Evolutionary conservation across 2,797 vertebrate genomes (phyloP), one percentile per base, ranked within the genome.

Genomic region (Melanotaenia boesemani): DNA sequence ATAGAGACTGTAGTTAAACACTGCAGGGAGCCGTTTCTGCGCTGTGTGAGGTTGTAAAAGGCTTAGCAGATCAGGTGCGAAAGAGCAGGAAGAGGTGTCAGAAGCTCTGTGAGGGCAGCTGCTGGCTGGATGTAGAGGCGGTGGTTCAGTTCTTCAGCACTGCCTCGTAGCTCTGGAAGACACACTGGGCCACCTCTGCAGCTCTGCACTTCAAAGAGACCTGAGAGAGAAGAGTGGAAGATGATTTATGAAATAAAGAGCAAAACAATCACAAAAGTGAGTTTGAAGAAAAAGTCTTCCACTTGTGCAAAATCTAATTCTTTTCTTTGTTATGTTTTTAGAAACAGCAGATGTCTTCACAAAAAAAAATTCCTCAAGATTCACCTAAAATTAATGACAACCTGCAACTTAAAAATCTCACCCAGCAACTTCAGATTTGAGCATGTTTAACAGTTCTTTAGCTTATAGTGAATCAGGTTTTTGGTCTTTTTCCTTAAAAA

Each of bases 141-240:
- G 18, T 32, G 22, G 30, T 72, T 99, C 90, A 99, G 93, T 98
- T 99, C 95, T 97, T 98, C 94, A 99, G 94, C 84, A 97, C 95
- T 4, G 95, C 92, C 88, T 99, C 97, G 0, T 97, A 97, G 90
- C 95, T 95, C 92, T 98, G 97, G 95, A 93, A 96, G 76, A 99
- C 83, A 16, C 95, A 96, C 91, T 96, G 97, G 75, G 95, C 95
- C 55, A 99, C 97, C 80, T 99, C 98, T 0, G 96, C 95, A 0
- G 97, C 98, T 86, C 97, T 94, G 86, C 98, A 98, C 89, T 97
- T 98, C 90, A 99, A 88, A 55, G 96, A 97, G 32, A 99, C 86
- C 98, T 99, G 93, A 4, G 18, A 70, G 59, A 80, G 44, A 77
- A 70, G 54, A 77, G 39, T 58, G 39, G 2, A 34, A 8, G 24